Conservation (phyloP, 2,113 vertebrate genomes). For the Caretta caretta region DNA sequence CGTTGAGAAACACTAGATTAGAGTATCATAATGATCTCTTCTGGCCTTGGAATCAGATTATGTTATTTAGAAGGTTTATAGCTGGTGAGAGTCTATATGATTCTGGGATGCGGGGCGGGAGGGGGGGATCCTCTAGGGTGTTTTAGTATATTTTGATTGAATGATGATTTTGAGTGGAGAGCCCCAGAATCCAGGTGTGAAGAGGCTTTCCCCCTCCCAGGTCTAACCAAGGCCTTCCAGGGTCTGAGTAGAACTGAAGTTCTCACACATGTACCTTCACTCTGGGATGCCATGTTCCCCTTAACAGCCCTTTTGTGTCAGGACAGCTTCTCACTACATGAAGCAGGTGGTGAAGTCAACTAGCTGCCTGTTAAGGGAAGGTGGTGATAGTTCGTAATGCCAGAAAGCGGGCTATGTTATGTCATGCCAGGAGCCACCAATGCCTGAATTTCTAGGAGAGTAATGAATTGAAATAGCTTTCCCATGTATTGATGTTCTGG, state of each 20-base stretch:
- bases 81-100: neutral
- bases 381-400: neutral
- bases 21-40: neutral
- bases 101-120: neutral
- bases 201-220: conserved; percentile 11
- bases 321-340: conserved; percentile 69
- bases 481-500: conserved; percentile 62
- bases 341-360: conserved; percentile 65
- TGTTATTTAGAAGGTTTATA: neutral
- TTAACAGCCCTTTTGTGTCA: neutral
- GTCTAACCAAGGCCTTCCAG: conserved; percentile 58
- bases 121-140: neutral
- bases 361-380: neutral
- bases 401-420: neutral
- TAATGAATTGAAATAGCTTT: conserved; percentile 16
- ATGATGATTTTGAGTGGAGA: conserved; percentile 43
- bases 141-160: conserved; percentile 48
- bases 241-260: conserved; percentile 64
- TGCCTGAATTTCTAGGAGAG: conserved; percentile 62
- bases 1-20: neutral
- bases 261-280: neutral
- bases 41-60: rapidly evolving
- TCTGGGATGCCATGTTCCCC: neutral
- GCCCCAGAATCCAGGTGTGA: neutral
- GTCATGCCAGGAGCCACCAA: conserved; percentile 24